Evolutionary conservation across 2,888 invertebrate genomes (phyloP).

Genomic region (Glaucopsyche alexis): DNA sequence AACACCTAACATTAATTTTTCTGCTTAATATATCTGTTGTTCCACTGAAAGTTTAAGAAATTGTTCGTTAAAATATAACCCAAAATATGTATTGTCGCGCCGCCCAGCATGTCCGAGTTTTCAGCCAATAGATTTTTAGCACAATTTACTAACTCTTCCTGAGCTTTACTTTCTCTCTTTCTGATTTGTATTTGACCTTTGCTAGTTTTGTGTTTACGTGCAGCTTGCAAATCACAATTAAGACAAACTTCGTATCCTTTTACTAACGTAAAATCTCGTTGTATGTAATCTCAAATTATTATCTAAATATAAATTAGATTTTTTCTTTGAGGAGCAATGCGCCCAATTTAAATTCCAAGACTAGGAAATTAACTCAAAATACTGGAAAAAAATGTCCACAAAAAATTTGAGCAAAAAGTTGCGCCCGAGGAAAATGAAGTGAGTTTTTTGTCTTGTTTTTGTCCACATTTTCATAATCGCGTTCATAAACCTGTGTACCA

Average conservation of each 20-base stretch:
- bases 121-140: no score
- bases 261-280: background rate
- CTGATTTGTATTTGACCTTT: no score
- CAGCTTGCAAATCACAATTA: background rate
- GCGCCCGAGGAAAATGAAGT: conserved; percentile 28
- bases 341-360: background rate
- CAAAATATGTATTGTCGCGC: no score
- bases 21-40: no score
- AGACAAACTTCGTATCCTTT: background rate
- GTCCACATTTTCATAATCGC: conserved; percentile 34
- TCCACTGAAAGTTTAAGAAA: no score
- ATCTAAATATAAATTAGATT: conserved; percentile 6
- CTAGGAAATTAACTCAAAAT: background rate
- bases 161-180: no score
- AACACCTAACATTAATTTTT: no score
- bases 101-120: no score
- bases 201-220: background rate
- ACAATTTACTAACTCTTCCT: no score
- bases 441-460: conserved; percentile 30
- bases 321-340: background rate
- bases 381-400: background rate
- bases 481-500: conserved; percentile 30
- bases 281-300: background rate
- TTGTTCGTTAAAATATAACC: no score
- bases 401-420: conserved; percentile 9